Evolutionary conservation across 37 sponge, comb jelly and placozoan species (phyloP), one percentile per base, ranked within the genome.

Genomic region (Petrosia ficiformis): DNA sequence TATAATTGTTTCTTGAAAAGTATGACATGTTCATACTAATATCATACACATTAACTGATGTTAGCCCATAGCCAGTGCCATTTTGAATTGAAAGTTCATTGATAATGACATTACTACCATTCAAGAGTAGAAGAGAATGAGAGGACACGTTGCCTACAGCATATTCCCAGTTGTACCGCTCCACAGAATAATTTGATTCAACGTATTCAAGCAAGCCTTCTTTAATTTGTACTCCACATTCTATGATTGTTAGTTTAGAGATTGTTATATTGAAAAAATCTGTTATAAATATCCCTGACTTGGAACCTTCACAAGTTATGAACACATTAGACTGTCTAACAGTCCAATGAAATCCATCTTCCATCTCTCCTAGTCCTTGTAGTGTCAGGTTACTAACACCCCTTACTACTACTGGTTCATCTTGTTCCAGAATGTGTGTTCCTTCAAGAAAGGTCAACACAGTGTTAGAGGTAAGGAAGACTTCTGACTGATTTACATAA

Each of bases 381-480:
- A 61, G 63, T 26, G 63, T 61, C 28, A 61, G 63, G n/a, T 61
- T 61, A 61, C 25, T n/a, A 6, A 61, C 63, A 26, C 28, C 28
- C 11, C 63, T 61, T 24, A 61, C n/a, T n/a, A 5, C n/a, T 26
- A 61, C 28, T n/a, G 63, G 63, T 22, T 61, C 63, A 35, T 70
- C 41, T n/a, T n/a, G n/a, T n/a, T n/a, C n/a, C 30, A 70, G 43
- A 40, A 5, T 1, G 6, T 70, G 71, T 22, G 24, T 29, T 42
- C 71, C 71, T 29, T 39, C 30, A 30, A 70, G 35, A 44, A 70
- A 70, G 14, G 29, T 42, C 42, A 70, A 24, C 14, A n/a, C 8
- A 25, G 71, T 70, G 43, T 70, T 40, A 36, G 71, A 41, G 6
- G 71, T 41, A 21, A 70, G 41, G 29, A 14, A 70, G 3, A 6